phyloP scores from a whole-genome alignment of 1,140 invertebrate genomes.

The Drosophila tsacasi region DNA sequence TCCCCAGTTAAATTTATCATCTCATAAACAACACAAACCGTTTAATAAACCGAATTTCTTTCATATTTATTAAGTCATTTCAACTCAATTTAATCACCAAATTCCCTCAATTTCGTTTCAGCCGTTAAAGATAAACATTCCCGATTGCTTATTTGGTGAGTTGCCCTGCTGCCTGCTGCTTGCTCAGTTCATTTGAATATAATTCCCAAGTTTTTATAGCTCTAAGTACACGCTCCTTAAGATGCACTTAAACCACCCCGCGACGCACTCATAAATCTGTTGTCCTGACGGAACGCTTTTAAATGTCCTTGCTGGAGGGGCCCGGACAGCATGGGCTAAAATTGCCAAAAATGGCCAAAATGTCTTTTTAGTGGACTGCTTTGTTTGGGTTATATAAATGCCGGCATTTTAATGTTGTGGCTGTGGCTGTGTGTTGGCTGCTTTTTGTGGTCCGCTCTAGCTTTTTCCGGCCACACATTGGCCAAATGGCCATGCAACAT shows the following conservation, averaged over 20 bases:
- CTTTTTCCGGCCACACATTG: constrained; percentile 42
- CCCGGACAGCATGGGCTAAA: background rate
- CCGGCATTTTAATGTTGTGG: constrained; percentile 45
- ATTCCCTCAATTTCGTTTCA: constrained; percentile 17
- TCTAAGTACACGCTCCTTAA: constrained; percentile 21
- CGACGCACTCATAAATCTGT: constrained; percentile 21
- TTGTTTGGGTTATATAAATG: constrained; percentile 47
- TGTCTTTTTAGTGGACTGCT: constrained; percentile 59
- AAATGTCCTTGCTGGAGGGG: constrained; percentile 3
- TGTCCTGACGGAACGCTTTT: constrained; percentile 5
- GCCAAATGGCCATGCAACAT: constrained; percentile 72
- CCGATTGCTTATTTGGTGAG: constrained; percentile 29
- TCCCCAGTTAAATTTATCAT: background rate
- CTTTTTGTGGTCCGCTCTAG: constrained; percentile 12
- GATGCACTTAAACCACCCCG: constrained; percentile 16
- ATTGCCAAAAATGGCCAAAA: constrained; percentile 36
- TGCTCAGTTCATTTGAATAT: constrained; percentile 25
- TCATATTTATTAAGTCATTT: constrained; percentile 5
- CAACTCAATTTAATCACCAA: background rate
- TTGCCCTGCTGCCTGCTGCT: constrained; percentile 1
- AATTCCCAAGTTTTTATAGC: constrained; percentile 36
- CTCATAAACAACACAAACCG: background rate
- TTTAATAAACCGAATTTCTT: background rate
- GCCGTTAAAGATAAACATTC: constrained; percentile 11
- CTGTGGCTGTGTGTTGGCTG: constrained; percentile 5